phyloP scores from a whole-genome alignment of 2,113 vertebrate species.

The Trochalopteron elliotii region DNA sequence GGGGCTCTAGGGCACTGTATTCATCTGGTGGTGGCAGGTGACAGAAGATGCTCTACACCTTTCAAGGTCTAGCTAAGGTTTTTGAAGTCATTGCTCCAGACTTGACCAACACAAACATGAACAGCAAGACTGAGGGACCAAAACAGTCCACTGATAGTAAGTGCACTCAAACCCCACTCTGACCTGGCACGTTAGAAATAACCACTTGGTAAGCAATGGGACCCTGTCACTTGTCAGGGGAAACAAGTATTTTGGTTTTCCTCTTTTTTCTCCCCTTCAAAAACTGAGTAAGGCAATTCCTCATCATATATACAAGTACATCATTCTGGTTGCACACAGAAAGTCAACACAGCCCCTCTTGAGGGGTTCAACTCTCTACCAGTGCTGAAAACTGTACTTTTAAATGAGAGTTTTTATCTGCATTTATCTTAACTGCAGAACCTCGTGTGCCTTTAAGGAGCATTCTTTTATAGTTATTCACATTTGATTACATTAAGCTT shows the following conservation, averaged over 20 bases:
- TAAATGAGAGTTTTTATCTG: background rate
- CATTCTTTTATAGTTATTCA: background rate
- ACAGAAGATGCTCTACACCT: background rate
- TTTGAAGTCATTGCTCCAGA: background rate
- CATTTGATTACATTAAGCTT: background rate
- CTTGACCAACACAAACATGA: background rate
- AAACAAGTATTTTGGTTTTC: background rate
- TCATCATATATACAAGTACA: background rate
- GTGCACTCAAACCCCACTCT: background rate
- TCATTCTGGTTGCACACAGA: slow-evolving; percentile 77
- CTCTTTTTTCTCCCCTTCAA: too few species aligned
- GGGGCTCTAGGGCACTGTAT: background rate
- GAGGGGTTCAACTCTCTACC: slow-evolving; percentile 65
- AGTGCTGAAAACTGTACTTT: background rate
- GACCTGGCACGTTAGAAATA: background rate
- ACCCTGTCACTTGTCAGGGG: background rate
- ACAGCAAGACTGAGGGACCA: background rate
- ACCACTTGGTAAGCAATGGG: background rate
- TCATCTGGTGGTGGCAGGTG: background rate
- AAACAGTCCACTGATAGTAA: accelerated
- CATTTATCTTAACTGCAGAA: background rate
- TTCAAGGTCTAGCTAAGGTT: background rate
- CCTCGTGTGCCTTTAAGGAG: background rate
- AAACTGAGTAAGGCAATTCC: slow-evolving; percentile 75
- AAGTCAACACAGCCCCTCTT: slow-evolving; percentile 71